Evolutionary conservation across 2,888 invertebrate genomes (phyloP).

Genomic region (Heterodera filipjevi): DNA sequence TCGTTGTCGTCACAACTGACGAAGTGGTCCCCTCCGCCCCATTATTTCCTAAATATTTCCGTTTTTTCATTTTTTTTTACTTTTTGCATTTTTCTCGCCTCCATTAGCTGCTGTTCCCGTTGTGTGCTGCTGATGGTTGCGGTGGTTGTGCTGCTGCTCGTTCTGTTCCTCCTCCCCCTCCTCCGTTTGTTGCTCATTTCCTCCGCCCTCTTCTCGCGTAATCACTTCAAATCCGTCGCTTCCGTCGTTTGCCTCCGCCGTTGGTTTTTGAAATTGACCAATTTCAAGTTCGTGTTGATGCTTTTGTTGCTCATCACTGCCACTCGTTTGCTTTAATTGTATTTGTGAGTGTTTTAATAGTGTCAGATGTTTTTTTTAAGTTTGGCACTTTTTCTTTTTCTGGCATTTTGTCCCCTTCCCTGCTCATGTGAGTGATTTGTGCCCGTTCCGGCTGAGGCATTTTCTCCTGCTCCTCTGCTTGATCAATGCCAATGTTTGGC

Average conservation of each 20-base stretch:
- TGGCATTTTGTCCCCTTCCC: slow-evolving; percentile 3
- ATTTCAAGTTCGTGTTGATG: slow-evolving; percentile 7
- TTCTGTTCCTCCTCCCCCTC: neutral
- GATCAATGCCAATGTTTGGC: neutral
- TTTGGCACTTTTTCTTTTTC: neutral
- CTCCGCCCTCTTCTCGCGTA: neutral
- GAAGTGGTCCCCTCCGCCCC: neutral
- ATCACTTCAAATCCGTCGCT: slow-evolving; percentile 14
- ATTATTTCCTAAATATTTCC: neutral
- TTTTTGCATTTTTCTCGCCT: neutral
- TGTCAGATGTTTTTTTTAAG: neutral
- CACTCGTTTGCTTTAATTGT: neutral
- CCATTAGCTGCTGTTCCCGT: neutral
- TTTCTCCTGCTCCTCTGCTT: neutral
- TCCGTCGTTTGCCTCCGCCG: neutral
- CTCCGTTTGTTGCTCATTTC: neutral
- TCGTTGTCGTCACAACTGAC: neutral
- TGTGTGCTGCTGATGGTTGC: neutral
- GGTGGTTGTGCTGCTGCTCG: neutral
- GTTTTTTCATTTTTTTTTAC: neutral
- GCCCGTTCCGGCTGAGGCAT: slow-evolving; percentile 17
- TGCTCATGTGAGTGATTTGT: slow-evolving; percentile 21
- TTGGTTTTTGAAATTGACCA: neutral
- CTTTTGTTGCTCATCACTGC: neutral
- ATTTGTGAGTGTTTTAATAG: neutral